Evolutionary conservation across 1,140 invertebrate genomes (phyloP), one percentile per base, ranked within the genome.

Genomic region (Dreissena rostriformis): DNA sequence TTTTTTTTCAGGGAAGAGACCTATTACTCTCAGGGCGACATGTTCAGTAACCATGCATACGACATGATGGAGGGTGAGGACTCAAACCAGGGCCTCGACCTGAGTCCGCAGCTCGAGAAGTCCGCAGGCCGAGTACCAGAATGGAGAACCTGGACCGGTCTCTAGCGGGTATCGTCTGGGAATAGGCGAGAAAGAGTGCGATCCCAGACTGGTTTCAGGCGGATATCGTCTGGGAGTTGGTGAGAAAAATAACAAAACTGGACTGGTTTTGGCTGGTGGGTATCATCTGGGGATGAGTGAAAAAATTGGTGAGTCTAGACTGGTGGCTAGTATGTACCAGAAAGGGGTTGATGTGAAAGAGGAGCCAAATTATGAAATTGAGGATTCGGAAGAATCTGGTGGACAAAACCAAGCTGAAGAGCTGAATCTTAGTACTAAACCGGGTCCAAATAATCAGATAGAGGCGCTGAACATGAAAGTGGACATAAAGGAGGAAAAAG

Each of bases 391-490:
- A 28, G 70, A 65, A 22, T 19, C 19, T 24, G 52, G 5, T 51
- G 26, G 19, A 12, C 66, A 81, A 51, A 55, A 75, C 49, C 57
- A 73, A 19, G n/a, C 29, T 22, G 28, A 39, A 12, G 39, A 75
- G 66, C 65, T 82, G 71, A 55, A 82, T 66, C 66, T 74, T 10
- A 74, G 71, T 74, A 28, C 63, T 51, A 51, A 63, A 22, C 12
- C 24, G 49, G 65, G 51, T 72, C 80, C 70, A 74, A 61, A 61
- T 24, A n/a, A 73, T 28, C 71, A 73, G 71, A 19, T n/a, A 22
- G 80, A 75, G 57, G 80, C 80, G 1, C 55, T 82, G 80, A 82
- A 82, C 49, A 82, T 82, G 80, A 82, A 82, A 75, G 53, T 67
- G 15, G 72, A 82, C 53, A 55, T 28, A 2, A 75, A 75, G 39